Evolutionary conservation across 2,113 vertebrate genomes (phyloP).

Genomic region (Mionectes macconnelli): DNA sequence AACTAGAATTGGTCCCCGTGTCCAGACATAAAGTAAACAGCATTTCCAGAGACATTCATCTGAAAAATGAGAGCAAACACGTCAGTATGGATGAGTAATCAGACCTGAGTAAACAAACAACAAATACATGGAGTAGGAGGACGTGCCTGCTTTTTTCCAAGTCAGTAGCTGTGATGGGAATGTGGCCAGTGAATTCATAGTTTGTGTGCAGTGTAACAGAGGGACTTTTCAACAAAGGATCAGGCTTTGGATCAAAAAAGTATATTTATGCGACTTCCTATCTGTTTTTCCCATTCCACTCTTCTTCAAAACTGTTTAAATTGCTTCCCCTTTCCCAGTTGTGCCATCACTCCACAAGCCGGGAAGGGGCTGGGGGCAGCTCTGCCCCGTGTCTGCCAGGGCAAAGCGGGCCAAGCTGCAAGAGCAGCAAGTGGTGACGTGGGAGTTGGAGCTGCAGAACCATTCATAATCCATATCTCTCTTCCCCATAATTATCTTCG

Average conservation of each 20-base stretch:
- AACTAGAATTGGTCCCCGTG: background rate
- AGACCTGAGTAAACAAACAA: constrained; percentile 41
- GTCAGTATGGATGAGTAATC: background rate
- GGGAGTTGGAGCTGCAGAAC: background rate
- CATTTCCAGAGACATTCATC: background rate
- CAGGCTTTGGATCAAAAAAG: background rate
- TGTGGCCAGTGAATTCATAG: background rate
- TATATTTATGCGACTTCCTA: background rate
- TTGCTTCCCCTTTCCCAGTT: background rate
- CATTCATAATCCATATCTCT: background rate
- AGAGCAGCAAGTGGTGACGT: background rate
- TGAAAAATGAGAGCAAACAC: constrained; percentile 2
- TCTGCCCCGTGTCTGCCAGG: background rate
- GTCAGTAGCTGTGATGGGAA: background rate
- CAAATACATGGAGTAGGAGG: background rate
- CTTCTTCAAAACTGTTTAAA: background rate
- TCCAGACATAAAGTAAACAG: constrained; percentile 11
- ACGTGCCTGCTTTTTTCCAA: background rate
- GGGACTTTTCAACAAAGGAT: background rate
- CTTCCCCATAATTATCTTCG: constrained; percentile 5
- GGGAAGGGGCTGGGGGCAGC: background rate
- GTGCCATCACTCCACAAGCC: background rate
- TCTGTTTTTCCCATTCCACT: background rate
- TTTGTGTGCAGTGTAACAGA: background rate
- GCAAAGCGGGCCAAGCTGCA: background rate